Conservation (phyloP, 2,113 vertebrate genomes). For the Anser brachyrhynchus region DNA sequence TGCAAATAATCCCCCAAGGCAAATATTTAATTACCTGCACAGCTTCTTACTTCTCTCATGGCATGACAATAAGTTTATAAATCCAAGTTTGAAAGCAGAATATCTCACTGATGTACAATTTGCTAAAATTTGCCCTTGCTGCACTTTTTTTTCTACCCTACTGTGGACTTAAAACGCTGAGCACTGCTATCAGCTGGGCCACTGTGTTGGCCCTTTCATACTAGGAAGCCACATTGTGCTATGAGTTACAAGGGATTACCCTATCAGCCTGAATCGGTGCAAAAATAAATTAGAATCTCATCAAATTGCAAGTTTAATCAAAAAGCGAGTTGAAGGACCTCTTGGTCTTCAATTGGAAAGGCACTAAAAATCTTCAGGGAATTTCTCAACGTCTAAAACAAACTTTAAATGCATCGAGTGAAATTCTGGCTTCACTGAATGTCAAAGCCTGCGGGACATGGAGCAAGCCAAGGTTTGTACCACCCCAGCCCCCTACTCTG, state of each 20-base stretch:
- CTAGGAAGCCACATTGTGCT: neutral
- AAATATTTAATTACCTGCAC: constrained; percentile 80
- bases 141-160: constrained; percentile 14
- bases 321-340: neutral
- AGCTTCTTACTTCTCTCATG: constrained; percentile 68
- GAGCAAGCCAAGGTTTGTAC: neutral
- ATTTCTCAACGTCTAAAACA: neutral
- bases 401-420: neutral
- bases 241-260: neutral
- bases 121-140: constrained; percentile 38
- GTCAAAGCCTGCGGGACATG: neutral
- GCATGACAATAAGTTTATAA: constrained; percentile 71
- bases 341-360: neutral
- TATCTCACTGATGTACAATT: constrained; percentile 38
- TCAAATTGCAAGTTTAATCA: neutral
- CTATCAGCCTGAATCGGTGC: neutral
- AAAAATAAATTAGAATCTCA: constrained; percentile 1
- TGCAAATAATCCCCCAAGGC: constrained; percentile 76
- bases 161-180: neutral
- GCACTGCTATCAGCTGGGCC: neutral
- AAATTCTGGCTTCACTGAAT: neutral
- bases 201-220: neutral
- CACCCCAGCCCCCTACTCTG: neutral
- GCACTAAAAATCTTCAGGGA: neutral
- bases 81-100: constrained; percentile 65